phyloP scores from a whole-genome alignment of 2,113 vertebrate genomes.

The Oreotragus oreotragus region DNA sequence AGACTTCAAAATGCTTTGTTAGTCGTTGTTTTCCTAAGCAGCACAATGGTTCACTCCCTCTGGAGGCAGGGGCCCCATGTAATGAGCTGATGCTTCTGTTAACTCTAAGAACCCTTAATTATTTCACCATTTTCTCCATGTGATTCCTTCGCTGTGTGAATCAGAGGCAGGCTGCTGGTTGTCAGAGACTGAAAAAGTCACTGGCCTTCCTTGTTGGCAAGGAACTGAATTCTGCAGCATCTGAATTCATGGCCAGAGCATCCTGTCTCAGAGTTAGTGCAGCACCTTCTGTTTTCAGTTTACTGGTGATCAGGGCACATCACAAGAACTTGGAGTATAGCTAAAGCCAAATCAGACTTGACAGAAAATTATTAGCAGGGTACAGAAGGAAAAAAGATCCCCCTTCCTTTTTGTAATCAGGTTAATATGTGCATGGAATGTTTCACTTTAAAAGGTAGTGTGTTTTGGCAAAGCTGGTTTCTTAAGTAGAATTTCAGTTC shows the following conservation, averaged over 20 bases:
- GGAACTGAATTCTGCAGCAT: constrained; percentile 49
- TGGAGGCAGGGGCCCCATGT: constrained; percentile 42
- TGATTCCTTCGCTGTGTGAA: constrained; percentile 46
- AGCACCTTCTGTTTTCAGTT: constrained; percentile 86
- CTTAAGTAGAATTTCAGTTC: constrained; percentile 74
- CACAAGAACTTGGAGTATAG: constrained; percentile 84
- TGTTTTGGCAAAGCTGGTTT: constrained; percentile 72
- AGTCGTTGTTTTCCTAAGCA: constrained; percentile 44
- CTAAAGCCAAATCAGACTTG: constrained; percentile 86
- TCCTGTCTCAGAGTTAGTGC: constrained; percentile 87
- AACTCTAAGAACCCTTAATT: constrained; percentile 64
- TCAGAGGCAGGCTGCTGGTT: constrained; percentile 55
- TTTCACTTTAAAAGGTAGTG: constrained; percentile 83
- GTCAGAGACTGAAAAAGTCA: constrained; percentile 43
- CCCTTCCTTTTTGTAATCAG: constrained; percentile 81
- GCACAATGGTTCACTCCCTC: constrained; percentile 52
- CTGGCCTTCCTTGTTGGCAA: constrained; percentile 59
- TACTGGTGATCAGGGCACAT: constrained; percentile 85
- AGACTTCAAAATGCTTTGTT: constrained; percentile 43
- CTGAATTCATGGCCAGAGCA: constrained; percentile 76
- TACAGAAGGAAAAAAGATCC: constrained; percentile 88
- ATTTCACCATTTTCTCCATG: constrained; percentile 69
- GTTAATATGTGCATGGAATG: constrained; percentile 88
- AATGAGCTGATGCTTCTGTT: constrained; percentile 58
- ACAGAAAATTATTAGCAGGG: constrained; percentile 89